Percentiles rank a stretch among this genome's conserved stretches.
Conservation (phyloP, 2,797 vertebrate species). For the Peromyscus eremicus region DNA sequence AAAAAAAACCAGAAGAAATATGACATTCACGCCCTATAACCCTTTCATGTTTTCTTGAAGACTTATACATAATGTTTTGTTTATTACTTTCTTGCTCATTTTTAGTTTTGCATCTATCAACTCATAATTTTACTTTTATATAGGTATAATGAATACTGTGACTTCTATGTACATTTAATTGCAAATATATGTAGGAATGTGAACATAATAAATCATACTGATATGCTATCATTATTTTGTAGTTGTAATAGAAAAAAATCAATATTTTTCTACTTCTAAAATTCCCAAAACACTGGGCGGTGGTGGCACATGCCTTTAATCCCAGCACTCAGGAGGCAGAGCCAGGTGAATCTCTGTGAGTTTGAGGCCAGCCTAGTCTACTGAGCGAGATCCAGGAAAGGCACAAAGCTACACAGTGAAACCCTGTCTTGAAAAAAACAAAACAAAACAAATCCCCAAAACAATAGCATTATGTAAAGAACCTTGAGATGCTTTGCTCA, state of each 20-base stretch:
- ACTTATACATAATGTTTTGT: neutral
- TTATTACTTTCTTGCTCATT: neutral
- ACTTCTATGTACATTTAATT: neutral
- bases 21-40: neutral
- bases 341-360: no score
- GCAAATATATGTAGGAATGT: neutral
- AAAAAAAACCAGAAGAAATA: neutral
- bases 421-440: no score
- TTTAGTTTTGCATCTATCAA: neutral
- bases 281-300: no score
- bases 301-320: no score
- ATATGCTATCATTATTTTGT: neutral
- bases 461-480: neutral
- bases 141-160: neutral
- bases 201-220: neutral
- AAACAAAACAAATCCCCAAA: no score
- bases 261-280: neutral
- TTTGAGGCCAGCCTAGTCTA: no score
- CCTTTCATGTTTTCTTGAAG: neutral
- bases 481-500: neutral
- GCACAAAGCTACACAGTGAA: no score
- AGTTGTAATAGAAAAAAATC: neutral
- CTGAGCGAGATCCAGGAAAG: no score
- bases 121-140: neutral
- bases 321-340: no score